Percentiles rank a stretch among this genome's conserved stretches.
Evolutionary conservation across 1,140 invertebrate genomes (phyloP).

Genomic region (Mizuhopecten yessoensis): DNA sequence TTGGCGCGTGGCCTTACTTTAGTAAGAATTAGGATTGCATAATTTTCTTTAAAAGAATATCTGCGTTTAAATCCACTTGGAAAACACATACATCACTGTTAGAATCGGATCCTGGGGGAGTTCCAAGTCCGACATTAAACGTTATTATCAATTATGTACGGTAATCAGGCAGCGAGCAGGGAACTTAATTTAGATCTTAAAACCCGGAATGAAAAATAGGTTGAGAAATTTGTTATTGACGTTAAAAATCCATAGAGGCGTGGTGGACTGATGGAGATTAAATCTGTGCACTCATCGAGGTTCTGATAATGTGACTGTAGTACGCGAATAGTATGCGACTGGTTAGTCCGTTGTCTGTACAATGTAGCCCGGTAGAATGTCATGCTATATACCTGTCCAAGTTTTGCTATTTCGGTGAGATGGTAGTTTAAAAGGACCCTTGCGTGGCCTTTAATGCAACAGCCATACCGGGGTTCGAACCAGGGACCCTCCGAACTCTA

Average conservation of each 20-base stretch:
- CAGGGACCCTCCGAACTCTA: too few relatives aligned
- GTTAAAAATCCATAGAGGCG: neutral
- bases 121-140: neutral
- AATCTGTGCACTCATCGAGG: neutral
- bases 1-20: conserved; percentile 5
- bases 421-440: too few relatives aligned
- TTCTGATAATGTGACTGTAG: neutral
- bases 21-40: neutral
- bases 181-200: neutral
- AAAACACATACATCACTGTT: neutral
- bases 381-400: too few relatives aligned
- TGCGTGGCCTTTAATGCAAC: too few relatives aligned
- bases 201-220: neutral
- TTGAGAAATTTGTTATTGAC: neutral
- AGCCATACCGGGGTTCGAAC: too few relatives aligned
- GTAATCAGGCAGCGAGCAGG: neutral
- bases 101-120: neutral
- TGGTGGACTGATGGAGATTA: neutral
- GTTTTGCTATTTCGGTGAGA: too few relatives aligned
- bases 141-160: conserved; percentile 20
- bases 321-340: too few relatives aligned
- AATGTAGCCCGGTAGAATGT: too few relatives aligned
- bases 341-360: too few relatives aligned
- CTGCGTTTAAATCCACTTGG: neutral
- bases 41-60: conserved; percentile 36